A percentile compares a stretch with the other conserved stretches of the same genome.
These are phyloP conservation scores for Masnerella sp. DNA, from an alignment of 2,888 invertebrate species.

Conservation along the genomic window DNA sequence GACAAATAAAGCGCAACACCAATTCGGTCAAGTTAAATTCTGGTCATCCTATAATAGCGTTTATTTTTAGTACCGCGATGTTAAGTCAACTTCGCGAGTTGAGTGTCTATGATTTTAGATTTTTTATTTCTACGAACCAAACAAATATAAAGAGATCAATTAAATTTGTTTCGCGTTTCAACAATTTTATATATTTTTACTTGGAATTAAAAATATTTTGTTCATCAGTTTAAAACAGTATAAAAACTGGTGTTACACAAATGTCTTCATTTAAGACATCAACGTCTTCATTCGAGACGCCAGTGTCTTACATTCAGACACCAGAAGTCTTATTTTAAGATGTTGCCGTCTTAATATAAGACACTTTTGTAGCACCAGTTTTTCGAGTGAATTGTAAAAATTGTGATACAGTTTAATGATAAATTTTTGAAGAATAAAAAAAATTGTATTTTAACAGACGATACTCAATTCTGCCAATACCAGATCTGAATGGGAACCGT, in stretches of 20 bases:
- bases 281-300: too few species aligned
- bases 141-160: background rate
- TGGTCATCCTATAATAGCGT: slow-evolving; percentile 25
- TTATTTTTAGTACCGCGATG: slow-evolving; percentile 32
- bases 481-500: slow-evolving; percentile 81
- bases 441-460: too few species aligned
- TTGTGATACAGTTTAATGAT: background rate
- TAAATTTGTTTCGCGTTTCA: background rate
- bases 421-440: slow-evolving; percentile 30
- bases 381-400: background rate
- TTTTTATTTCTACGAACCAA: too few species aligned
- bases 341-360: too few species aligned
- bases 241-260: too few species aligned
- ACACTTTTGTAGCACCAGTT: too few species aligned
- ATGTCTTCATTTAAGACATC: too few species aligned
- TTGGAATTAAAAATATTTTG: too few species aligned
- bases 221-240: too few species aligned
- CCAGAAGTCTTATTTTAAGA: too few species aligned
- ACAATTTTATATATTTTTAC: too few species aligned
- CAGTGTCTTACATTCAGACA: too few species aligned
- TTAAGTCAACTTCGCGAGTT: slow-evolving; percentile 13
- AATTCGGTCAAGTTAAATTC: slow-evolving; percentile 41
- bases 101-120: background rate
- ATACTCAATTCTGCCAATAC: slow-evolving; percentile 80
- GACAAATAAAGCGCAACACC: slow-evolving; percentile 18